Base-by-base conservation (phyloP, 1,140 invertebrate genomes). In the Paraescarpia echinospica region DNA sequence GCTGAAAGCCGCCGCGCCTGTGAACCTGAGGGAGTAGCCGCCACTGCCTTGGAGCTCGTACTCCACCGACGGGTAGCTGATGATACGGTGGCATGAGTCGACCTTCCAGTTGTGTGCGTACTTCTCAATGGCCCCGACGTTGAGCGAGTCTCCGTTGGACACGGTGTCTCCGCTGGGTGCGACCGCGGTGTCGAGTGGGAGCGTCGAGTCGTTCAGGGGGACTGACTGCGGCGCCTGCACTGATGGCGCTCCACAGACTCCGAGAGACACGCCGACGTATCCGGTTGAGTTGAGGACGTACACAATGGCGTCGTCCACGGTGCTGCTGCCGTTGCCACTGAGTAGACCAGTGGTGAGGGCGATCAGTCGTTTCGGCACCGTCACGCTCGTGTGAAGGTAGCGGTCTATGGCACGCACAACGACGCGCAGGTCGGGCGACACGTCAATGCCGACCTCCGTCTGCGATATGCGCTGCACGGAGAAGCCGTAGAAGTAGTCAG, bases 11-110 rank as follows among this genome's bases (percentile, higher is more conserved):
- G 92, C 93, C 34, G 94, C 93, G 8, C 77, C 91, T 34, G 91
- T 92, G 92, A 94, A 93, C 33, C 94, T 93, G 31, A 94, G 90
- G 35, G 92, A 93, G 91, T 92, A 94, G n/a, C 94, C 94, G 33
- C 94, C 93, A 48, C 90, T 92, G 9, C 33, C 88, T 89, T 94
- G 94, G 8, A 77, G 35, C 89, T 92, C 90, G 88, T 93, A 77
- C 9, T 91, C n/a, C 14, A 91, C n/a, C 34, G 91, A 89, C 31
- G 94, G 94, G 88, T 92, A 94, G 51, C 92, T 92, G 22, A 94
- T 93, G 88, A 94, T 93, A 9, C 91, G 91, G 35, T 94, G 93
- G 92, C 94, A 94, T 33, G 90, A 31, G 35, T 41, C 12, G 8
- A 93, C 93, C 51, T 89, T 33, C 91, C 92, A 94, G 88, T 91